These are phyloP conservation scores for Pristis pectinata DNA, from an alignment of 2,797 vertebrate species.

Conservation along the genomic window DNA sequence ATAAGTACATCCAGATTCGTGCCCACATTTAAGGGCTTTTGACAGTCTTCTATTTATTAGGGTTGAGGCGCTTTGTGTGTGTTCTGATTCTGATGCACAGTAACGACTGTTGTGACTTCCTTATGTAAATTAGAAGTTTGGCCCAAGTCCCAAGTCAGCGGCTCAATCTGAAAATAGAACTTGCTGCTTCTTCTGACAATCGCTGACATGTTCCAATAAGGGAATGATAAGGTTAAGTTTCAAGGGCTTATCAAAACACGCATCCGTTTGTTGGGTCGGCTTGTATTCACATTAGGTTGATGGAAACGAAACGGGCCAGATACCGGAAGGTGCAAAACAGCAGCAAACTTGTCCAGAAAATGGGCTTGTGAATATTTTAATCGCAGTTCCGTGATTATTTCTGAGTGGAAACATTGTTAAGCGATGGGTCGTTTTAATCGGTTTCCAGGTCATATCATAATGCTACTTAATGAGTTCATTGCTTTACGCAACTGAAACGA, in stretches of 20 bases:
- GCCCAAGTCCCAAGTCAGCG: background rate
- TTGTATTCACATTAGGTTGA: background rate
- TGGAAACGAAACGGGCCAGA: background rate
- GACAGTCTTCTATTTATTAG: background rate
- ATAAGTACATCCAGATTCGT: background rate
- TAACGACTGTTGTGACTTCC: background rate
- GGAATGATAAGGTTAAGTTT: background rate
- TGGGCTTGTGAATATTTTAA: background rate
- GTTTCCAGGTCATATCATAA: background rate
- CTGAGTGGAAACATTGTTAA: background rate
- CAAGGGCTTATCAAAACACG: background rate
- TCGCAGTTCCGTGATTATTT: background rate
- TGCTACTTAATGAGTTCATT: background rate
- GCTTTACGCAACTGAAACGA: background rate
- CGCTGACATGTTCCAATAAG: background rate
- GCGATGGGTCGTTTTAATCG: background rate
- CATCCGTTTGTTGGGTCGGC: background rate
- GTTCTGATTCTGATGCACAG: background rate
- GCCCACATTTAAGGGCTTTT: background rate
- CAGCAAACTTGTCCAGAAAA: background rate
- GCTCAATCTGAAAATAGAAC: slow-evolving; percentile 5
- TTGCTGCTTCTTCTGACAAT: background rate
- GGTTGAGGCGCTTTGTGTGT: background rate
- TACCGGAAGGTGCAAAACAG: background rate
- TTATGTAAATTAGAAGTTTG: background rate